Evolutionary conservation across 2,888 invertebrate species (phyloP).

Genomic region (Dasysyrphus albostriatus): DNA sequence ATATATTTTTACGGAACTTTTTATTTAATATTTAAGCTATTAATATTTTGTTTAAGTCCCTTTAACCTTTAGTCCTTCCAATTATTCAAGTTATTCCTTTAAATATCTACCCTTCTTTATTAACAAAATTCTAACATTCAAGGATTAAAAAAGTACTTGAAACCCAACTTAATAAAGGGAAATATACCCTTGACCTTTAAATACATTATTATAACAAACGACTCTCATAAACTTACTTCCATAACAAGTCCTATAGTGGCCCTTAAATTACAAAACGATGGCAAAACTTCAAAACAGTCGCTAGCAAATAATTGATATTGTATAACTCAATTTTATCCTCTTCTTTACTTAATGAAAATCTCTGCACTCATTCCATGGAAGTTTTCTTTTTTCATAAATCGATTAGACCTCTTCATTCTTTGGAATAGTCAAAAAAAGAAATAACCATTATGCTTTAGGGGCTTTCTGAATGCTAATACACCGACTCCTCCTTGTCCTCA

Average conservation of each 20-base stretch:
- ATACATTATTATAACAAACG: background rate
- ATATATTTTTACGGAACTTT: too few relatives aligned
- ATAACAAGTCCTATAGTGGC: background rate
- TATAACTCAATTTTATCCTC: conserved; percentile 6
- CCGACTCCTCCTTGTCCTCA: background rate
- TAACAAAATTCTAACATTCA: background rate
- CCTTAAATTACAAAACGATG: conserved; percentile 8
- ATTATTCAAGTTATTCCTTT: too few relatives aligned
- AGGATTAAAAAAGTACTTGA: background rate
- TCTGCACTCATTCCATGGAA: background rate
- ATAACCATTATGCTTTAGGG: background rate
- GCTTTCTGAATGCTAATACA: conserved; percentile 4
- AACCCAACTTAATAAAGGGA: background rate
- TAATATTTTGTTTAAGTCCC: too few relatives aligned
- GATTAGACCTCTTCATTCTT: conserved; percentile 12
- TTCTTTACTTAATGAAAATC: background rate
- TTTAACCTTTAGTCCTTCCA: too few relatives aligned
- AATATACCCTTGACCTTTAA: background rate
- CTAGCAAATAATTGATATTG: conserved; percentile 1
- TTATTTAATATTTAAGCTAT: too few relatives aligned
- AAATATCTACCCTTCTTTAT: background rate
- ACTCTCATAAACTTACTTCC: background rate
- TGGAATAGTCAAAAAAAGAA: background rate
- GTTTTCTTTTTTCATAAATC: conserved; percentile 4
- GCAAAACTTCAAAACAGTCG: background rate